Conservation (phyloP, 2,797 vertebrate species). For the Etheostoma nigrum region DNA sequence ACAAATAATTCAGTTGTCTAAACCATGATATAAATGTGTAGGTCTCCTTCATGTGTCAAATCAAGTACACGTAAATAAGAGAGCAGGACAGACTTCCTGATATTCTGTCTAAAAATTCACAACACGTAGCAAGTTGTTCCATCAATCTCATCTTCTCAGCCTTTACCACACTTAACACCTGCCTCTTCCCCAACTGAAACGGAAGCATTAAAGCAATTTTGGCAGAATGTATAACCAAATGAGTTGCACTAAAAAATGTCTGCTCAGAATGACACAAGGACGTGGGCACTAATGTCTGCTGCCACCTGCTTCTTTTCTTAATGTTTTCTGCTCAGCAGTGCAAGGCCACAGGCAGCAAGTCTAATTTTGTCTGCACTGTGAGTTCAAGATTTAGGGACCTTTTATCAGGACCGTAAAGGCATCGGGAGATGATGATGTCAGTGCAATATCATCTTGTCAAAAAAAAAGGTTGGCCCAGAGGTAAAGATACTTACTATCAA, state of each 20-base stretch:
- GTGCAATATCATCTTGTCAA: slow-evolving; percentile 58
- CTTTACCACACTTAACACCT: slow-evolving; percentile 42
- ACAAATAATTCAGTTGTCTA: slow-evolving; percentile 20
- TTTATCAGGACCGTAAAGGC: slow-evolving; percentile 56
- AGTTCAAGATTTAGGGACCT: slow-evolving; percentile 64
- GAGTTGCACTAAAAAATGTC: slow-evolving; percentile 63
- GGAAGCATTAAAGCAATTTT: slow-evolving; percentile 61
- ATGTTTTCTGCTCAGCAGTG: slow-evolving; percentile 62
- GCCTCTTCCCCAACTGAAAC: slow-evolving; percentile 34
- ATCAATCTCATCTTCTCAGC: slow-evolving; percentile 48
- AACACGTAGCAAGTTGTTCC: slow-evolving; percentile 50
- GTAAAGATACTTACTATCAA: slow-evolving; percentile 40
- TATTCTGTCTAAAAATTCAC: slow-evolving; percentile 46
- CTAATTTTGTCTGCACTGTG: slow-evolving; percentile 56
- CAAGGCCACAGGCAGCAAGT: slow-evolving; percentile 54
- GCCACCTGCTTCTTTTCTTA: slow-evolving; percentile 77
- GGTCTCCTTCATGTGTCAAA: slow-evolving; percentile 25
- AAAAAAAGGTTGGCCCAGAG: slow-evolving; percentile 60
- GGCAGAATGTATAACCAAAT: slow-evolving; percentile 66
- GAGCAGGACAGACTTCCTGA: slow-evolving; percentile 23
- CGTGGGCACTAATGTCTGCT: slow-evolving; percentile 69
- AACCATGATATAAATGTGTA: slow-evolving; percentile 33
- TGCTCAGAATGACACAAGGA: slow-evolving; percentile 75
- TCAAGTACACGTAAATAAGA: slow-evolving; percentile 27
- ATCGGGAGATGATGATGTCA: slow-evolving; percentile 60